A percentile compares a stretch with the other conserved stretches of the same genome.
Evolutionary conservation across 1,140 invertebrate species (phyloP).

Genomic region (Harpegnathos saltator): DNA sequence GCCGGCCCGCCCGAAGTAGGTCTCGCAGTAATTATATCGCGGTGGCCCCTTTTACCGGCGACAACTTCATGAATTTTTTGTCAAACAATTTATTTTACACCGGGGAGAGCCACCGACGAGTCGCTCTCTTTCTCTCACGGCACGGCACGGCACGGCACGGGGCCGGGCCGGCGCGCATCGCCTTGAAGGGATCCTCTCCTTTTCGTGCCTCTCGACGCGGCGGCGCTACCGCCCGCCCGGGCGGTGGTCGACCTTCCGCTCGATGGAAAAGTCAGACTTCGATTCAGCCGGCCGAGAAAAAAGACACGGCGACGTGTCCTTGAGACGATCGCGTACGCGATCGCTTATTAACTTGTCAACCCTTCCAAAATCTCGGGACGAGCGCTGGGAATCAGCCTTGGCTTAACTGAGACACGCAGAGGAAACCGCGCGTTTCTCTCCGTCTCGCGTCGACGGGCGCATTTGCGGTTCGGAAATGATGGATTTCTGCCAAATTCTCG

Average conservation of each 20-base stretch:
- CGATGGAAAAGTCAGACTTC: constrained; percentile 71
- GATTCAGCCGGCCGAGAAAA: constrained; percentile 49
- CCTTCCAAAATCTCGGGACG: constrained; percentile 67
- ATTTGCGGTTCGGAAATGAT: constrained; percentile 4
- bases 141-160: constrained; percentile 4
- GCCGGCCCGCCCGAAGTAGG: constrained; percentile 16
- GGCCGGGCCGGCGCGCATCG: constrained; percentile 24
- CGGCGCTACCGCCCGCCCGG: background rate
- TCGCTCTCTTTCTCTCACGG: background rate
- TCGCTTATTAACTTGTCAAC: constrained; percentile 75
- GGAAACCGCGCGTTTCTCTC: constrained; percentile 17
- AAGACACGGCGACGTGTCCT: constrained; percentile 64
- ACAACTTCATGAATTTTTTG: constrained; percentile 44
- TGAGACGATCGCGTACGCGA: constrained; percentile 74
- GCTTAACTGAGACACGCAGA: constrained; percentile 27
- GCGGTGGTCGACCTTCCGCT: constrained; percentile 63
- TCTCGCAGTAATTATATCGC: constrained; percentile 27
- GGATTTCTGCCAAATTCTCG: background rate
- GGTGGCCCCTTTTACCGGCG: background rate
- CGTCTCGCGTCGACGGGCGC: background rate
- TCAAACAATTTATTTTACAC: constrained; percentile 37
- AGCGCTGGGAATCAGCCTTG: constrained; percentile 43
- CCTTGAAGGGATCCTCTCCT: constrained; percentile 69
- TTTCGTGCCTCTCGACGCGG: constrained; percentile 43
- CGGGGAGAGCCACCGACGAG: background rate